A percentile compares a stretch with the other conserved stretches of the same genome.
phyloP scores from a whole-genome alignment of 2,888 invertebrate genomes.

The Eurois occulta region DNA sequence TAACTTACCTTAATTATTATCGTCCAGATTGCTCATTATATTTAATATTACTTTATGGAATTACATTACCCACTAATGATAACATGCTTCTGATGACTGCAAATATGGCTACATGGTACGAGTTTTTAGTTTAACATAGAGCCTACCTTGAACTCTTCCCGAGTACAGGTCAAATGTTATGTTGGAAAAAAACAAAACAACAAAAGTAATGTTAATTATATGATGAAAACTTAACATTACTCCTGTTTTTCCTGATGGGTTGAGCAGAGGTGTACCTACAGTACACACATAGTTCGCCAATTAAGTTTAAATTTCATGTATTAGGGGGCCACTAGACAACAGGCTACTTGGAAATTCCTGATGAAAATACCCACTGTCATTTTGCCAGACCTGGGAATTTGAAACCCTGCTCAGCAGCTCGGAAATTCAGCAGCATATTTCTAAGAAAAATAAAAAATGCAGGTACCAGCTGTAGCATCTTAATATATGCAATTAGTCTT shows the following conservation, averaged over 20 bases:
- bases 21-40: conserved; percentile 10
- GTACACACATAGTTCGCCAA: background rate
- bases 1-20: conserved; percentile 20
- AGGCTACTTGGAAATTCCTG: background rate
- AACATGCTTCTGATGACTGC: background rate
- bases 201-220: too few species aligned
- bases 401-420: background rate
- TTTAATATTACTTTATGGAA: background rate
- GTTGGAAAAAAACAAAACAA: too few species aligned
- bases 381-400: background rate
- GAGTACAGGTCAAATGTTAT: background rate
- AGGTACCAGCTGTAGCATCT: background rate
- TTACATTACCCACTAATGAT: background rate
- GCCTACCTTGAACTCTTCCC: background rate
- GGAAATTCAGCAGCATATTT: background rate
- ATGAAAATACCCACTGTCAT: background rate
- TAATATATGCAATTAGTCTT: background rate
- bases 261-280: background rate
- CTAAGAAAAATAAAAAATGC: background rate
- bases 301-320: background rate
- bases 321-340: background rate
- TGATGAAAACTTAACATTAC: background rate
- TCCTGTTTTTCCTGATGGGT: background rate
- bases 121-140: background rate
- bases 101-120: background rate